Conservation (phyloP, 2,113 vertebrate genomes). For the Beaufortia kweichowensis region DNA sequence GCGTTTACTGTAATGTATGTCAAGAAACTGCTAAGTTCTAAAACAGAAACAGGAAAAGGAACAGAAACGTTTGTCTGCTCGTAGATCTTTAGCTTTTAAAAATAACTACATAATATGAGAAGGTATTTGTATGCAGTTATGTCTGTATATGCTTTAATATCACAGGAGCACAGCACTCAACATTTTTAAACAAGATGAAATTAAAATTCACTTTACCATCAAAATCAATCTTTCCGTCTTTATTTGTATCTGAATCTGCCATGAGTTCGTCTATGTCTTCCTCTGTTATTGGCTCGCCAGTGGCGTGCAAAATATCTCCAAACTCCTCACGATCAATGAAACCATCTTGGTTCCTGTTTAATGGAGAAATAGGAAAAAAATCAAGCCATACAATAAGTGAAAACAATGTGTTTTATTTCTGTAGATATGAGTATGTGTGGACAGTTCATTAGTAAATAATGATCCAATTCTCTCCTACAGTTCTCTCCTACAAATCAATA, state of each 20-base stretch:
- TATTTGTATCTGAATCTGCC: slow-evolving; percentile 75
- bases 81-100: too few relatives aligned
- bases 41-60: too few relatives aligned
- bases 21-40: too few relatives aligned
- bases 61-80: too few relatives aligned
- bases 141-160: not conserved
- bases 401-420: too few relatives aligned
- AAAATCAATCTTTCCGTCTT: slow-evolving; percentile 80
- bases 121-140: too few relatives aligned
- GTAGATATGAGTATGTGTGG: too few relatives aligned
- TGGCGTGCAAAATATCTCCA: slow-evolving; percentile 68
- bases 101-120: too few relatives aligned
- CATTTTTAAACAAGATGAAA: not conserved
- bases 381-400: not conserved
- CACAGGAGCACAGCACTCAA: not conserved
- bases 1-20: too few relatives aligned
- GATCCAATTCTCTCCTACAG: too few relatives aligned
- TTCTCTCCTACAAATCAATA: too few relatives aligned
- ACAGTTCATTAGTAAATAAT: too few relatives aligned
- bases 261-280: slow-evolving; percentile 81
- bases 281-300: slow-evolving; percentile 70
- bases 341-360: slow-evolving; percentile 74
- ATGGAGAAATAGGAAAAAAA: not conserved
- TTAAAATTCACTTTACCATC: slow-evolving; percentile 71
- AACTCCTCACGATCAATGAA: slow-evolving; percentile 79